phyloP scores from a whole-genome alignment of 2,888 invertebrate genomes.

The Xestia sexstrigata region DNA sequence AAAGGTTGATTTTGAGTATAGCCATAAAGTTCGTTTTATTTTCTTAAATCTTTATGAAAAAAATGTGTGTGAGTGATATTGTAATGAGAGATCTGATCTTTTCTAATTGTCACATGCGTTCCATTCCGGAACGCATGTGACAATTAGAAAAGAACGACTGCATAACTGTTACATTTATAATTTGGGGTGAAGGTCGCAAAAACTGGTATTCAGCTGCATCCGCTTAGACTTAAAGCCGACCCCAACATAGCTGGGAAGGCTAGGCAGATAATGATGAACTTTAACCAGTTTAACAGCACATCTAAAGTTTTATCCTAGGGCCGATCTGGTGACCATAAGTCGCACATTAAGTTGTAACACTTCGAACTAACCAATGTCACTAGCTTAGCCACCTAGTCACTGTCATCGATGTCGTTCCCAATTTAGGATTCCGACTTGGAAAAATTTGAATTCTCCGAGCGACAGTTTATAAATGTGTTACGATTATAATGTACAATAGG shows the following conservation, averaged over 20 bases:
- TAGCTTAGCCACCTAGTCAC: too few species aligned
- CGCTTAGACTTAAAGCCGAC: neutral
- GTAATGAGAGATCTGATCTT: too few species aligned
- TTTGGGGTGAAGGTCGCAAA: too few species aligned
- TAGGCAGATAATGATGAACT: neutral
- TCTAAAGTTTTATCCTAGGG: neutral
- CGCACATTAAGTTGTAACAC: constrained; percentile 7
- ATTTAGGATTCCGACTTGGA: neutral
- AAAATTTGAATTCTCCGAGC: neutral
- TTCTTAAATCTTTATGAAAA: neutral
- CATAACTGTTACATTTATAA: too few species aligned
- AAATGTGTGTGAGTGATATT: neutral
- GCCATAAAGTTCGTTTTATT: neutral
- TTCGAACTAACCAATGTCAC: too few species aligned
- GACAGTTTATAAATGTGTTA: neutral
- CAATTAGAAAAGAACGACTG: too few species aligned
- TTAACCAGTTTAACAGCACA: neutral
- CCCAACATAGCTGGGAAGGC: neutral
- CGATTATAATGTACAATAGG: too few species aligned
- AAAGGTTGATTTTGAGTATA: neutral
- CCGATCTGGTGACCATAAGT: neutral
- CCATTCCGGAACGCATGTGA: too few species aligned
- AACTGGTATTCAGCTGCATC: too few species aligned
- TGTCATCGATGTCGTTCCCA: neutral
- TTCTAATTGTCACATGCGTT: too few species aligned